Base-by-base conservation (phyloP, 2,888 invertebrate species). In the Teleiodes luculella region DNA sequence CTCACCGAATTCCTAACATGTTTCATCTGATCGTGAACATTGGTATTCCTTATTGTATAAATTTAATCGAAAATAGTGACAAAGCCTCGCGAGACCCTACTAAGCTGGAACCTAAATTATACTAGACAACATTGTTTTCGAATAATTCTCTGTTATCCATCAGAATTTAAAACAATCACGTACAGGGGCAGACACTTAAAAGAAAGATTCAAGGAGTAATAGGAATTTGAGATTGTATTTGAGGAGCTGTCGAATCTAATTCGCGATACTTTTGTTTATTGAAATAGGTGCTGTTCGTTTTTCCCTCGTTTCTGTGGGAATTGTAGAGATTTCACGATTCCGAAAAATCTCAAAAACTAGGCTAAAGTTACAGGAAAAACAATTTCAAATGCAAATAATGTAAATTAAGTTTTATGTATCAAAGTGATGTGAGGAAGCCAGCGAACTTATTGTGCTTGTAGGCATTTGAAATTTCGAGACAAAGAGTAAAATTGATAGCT, bases 81-180 rank as follows among this genome's bases (percentile, higher is more conserved):
- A 24, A 24, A 24, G 6, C n/a, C n/a, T n/a, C n/a, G n/a, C n/a
- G n/a, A n/a, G n/a, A n/a, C n/a, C n/a, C 6, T 24, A 24, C 3
- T 4, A 24, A 24, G 3, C 6, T 6, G 24, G 24, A 24, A 24
- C 24, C 6, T n/a, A n/a, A n/a, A n/a, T 24, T 24, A 24, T 6
- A 24, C 24, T 24, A 3, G 24, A 24, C 24, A 24, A 24, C 24
- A 24, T 24, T 30, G 31, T 46, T 30, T 33, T 16, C 35, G 18
- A 35, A 33, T 48, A 10, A 48, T 33, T 16, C 16, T 33, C 47
- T 33, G 47, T 24, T 11, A 31, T 46, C 46, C 46, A 46, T 46
- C 14, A 31, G 31, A 33, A 20, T 6, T 24, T 24, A 24, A 24
- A 24, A 24, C 24, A 24, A 24, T 24, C 24, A 24, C 24, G 24